Percentiles rank a stretch among this genome's conserved stretches.
Conservation (phyloP, 2,888 invertebrate genomes). For the Noctua janthe region DNA sequence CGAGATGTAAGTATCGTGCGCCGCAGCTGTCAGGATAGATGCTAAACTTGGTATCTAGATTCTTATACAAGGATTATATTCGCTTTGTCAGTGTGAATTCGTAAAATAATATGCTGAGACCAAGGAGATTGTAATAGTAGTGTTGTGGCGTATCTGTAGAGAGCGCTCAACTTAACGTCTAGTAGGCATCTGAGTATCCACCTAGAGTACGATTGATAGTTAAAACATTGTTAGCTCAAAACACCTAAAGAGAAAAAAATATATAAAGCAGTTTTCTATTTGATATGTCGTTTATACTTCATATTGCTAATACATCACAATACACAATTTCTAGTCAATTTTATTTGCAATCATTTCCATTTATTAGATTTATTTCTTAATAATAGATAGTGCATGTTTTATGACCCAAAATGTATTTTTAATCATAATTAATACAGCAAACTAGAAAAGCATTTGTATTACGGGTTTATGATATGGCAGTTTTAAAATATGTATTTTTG, state of each 20-base stretch:
- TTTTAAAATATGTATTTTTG: conserved; percentile 33
- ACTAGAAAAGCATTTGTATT: conserved; percentile 39
- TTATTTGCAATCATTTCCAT: conserved; percentile 60
- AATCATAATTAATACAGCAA: conserved; percentile 34
- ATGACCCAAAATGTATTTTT: conserved; percentile 40
- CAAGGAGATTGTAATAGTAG: conserved; percentile 78
- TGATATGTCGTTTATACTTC: conserved; percentile 42
- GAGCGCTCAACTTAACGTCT: conserved; percentile 61
- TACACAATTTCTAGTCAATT: conserved; percentile 69
- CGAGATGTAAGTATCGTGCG: conserved; percentile 66
- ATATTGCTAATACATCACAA: conserved; percentile 65
- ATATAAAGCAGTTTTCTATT: conserved; percentile 35
- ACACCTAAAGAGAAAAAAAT: conserved; percentile 14
- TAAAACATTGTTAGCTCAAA: conserved; percentile 31
- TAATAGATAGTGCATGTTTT: conserved; percentile 50
- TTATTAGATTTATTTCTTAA: conserved; percentile 41
- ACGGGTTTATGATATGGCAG: conserved; percentile 49
- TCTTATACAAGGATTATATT: conserved; percentile 73
- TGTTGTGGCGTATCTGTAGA: conserved; percentile 66
- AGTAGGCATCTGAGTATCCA: conserved; percentile 15
- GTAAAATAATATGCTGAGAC: conserved; percentile 77
- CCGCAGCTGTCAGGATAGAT: conserved; percentile 65
- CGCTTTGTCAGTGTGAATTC: conserved; percentile 85
- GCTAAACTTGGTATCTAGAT: conserved; percentile 68
- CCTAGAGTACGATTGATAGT: conserved; percentile 19